Evolutionary conservation across 2,113 vertebrate genomes (phyloP).

Genomic region (Strigops habroptila): DNA sequence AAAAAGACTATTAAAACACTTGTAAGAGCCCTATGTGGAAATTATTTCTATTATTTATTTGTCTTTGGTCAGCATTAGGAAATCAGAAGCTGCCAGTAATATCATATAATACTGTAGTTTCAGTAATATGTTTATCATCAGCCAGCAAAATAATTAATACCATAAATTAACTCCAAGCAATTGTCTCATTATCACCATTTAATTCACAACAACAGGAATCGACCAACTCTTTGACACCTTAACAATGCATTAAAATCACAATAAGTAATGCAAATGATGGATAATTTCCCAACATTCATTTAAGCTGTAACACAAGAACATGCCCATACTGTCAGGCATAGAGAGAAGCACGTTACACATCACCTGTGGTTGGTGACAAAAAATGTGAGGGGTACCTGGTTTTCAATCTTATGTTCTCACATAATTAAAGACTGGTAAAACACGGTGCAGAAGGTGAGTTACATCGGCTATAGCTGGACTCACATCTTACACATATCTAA

Average conservation of each 20-base stretch:
- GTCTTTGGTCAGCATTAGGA: background rate
- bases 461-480: background rate
- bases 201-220: background rate
- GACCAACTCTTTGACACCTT: background rate
- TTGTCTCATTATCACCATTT: background rate
- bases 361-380: background rate
- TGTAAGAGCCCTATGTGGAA: background rate
- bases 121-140: background rate
- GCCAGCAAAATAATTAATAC: slow-evolving; percentile 16
- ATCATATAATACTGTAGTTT: background rate
- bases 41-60: background rate
- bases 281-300: background rate
- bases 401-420: background rate
- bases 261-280: background rate
- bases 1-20: background rate
- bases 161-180: background rate
- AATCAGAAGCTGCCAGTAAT: background rate
- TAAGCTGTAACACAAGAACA: background rate
- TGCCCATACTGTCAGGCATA: background rate
- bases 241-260: background rate
- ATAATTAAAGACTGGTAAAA: background rate
- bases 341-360: background rate
- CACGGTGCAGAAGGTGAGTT: background rate
- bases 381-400: background rate
- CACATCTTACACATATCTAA: background rate